phyloP scores from a whole-genome alignment of 64 coral and sea anemone species.

The Montipora cactus region DNA sequence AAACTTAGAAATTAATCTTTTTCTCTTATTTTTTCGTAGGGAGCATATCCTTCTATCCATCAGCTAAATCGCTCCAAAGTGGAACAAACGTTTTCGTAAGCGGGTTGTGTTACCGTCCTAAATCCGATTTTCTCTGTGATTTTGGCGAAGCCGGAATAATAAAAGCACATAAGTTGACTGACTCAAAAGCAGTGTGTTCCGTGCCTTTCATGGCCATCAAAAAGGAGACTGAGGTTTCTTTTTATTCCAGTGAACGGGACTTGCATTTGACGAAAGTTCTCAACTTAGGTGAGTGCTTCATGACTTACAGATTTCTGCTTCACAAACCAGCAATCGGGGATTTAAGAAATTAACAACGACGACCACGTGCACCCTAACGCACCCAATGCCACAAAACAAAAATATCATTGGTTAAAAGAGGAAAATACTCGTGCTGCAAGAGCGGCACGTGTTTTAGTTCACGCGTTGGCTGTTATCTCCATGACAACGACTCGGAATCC shows the following conservation, averaged over 20 bases:
- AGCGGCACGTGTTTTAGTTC: no score
- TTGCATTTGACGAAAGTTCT: not conserved
- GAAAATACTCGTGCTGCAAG: no score
- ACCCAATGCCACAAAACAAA: no score
- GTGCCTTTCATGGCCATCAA: conserved; percentile 1
- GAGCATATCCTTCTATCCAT: not conserved
- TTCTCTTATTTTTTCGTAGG: not conserved
- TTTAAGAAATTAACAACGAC: no score
- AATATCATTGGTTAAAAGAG: no score
- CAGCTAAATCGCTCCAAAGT: not conserved
- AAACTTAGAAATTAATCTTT: not conserved
- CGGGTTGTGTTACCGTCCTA: conserved; percentile 15
- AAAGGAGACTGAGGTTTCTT: not conserved
- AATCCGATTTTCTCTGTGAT: not conserved
- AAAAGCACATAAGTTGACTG: not conserved
- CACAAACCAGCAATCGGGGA: no score
- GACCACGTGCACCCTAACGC: no score
- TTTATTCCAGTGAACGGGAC: not conserved
- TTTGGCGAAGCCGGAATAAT: not conserved
- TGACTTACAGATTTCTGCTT: no score
- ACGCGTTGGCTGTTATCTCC: no score
- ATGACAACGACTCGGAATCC: no score
- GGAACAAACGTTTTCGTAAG: not conserved
- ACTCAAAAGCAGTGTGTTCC: conserved; percentile 12
- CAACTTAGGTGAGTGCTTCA: not conserved